Percentiles rank a stretch among this genome's conserved stretches.
Conservation (phyloP, 2,113 vertebrate genomes). For the Hyperopisus bebe region DNA sequence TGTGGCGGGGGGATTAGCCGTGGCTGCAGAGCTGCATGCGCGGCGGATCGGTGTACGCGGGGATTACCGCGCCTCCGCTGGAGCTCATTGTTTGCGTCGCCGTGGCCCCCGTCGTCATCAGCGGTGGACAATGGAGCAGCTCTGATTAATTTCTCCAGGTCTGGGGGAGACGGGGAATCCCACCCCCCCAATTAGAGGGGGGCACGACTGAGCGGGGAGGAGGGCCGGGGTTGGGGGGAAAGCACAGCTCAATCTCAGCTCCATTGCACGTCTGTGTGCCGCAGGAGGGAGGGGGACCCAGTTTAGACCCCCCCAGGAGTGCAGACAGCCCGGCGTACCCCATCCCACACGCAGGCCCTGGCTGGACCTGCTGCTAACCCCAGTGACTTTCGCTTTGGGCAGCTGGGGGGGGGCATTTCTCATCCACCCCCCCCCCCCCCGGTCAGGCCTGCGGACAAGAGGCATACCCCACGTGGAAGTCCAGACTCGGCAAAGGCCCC, state of each 20-base stretch:
- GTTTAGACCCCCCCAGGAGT: not conserved
- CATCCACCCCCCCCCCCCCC: not conserved
- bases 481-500: not conserved
- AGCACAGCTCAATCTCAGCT: not conserved
- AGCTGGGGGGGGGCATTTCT: not conserved
- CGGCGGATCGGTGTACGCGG: conserved; percentile 56
- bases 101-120: conserved; percentile 49
- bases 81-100: conserved; percentile 54
- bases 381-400: not conserved
- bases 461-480: conserved; percentile 45
- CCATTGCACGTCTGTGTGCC: not conserved
- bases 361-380: not conserved
- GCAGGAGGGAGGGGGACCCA: not conserved
- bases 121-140: conserved; percentile 66
- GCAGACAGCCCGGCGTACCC: not conserved
- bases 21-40: conserved; percentile 47
- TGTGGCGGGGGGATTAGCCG: conserved; percentile 68
- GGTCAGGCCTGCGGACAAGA: not conserved
- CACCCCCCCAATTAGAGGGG: conserved; percentile 14
- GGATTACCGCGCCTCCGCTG: conserved; percentile 49
- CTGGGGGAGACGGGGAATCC: conserved; percentile 33
- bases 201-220: not conserved
- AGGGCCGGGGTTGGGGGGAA: not conserved
- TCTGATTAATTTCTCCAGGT: conserved; percentile 54
- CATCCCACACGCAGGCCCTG: not conserved